Conservation (phyloP, 2,113 vertebrate species). For the Beaufortia kweichowensis region DNA sequence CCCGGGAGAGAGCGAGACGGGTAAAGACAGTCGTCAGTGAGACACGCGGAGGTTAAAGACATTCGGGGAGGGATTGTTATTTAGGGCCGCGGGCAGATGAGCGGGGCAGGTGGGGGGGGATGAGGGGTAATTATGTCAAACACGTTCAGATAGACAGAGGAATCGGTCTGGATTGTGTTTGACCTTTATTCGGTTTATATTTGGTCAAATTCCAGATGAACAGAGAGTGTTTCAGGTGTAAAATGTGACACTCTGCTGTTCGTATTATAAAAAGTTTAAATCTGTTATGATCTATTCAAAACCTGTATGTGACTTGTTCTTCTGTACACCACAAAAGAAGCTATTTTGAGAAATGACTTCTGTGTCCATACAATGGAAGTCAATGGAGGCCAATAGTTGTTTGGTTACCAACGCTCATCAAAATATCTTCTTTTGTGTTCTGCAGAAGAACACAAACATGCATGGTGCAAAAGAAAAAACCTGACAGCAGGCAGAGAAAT, state of each 20-base stretch:
- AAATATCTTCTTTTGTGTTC: no score
- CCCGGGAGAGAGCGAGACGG: conserved; percentile 39
- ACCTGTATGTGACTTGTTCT: no score
- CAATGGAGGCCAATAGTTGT: no score
- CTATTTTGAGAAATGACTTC: no score
- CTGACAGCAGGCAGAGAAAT: background rate
- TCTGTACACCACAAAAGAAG: no score
- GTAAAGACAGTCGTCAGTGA: conserved; percentile 49
- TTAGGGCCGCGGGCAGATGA: conserved; percentile 50
- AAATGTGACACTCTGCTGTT: conserved; percentile 52
- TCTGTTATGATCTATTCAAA: no score
- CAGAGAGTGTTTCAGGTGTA: conserved; percentile 69
- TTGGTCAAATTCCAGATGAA: conserved; percentile 63
- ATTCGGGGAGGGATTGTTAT: conserved; percentile 64
- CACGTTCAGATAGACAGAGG: conserved; percentile 70
- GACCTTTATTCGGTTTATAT: conserved; percentile 68
- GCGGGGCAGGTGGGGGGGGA: conserved; percentile 36
- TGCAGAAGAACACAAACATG: no score
- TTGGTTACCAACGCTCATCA: no score
- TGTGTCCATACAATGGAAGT: no score
- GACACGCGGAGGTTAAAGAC: conserved; percentile 71
- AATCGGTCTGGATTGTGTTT: conserved; percentile 72
- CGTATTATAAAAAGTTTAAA: conserved; percentile 40
- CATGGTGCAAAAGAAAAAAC: no score
- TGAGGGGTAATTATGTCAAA: conserved; percentile 77